These are phyloP conservation scores for Tortricodes alternella DNA, from an alignment of 2,888 invertebrate species.

Conservation along the genomic window DNA sequence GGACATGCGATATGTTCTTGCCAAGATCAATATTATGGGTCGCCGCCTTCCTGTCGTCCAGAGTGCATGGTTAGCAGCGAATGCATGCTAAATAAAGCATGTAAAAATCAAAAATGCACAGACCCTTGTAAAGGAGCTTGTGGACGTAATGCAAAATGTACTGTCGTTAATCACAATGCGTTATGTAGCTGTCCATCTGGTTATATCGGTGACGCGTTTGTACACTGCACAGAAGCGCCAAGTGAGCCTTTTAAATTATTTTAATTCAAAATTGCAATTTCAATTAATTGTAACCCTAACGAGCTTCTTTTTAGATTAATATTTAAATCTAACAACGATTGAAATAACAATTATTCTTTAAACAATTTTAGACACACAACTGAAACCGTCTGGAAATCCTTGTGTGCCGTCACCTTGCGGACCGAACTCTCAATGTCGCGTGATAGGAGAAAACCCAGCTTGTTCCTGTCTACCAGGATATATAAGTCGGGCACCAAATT, in stretches of 20 bases:
- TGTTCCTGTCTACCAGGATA: slow-evolving; percentile 91
- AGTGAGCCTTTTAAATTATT: slow-evolving; percentile 77
- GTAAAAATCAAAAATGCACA: slow-evolving; percentile 89
- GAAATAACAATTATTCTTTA: neutral
- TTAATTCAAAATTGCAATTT: neutral
- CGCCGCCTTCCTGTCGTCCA: slow-evolving; percentile 89
- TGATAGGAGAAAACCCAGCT: slow-evolving; percentile 88
- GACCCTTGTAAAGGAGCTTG: slow-evolving; percentile 94
- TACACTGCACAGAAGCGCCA: slow-evolving; percentile 86
- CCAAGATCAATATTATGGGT: slow-evolving; percentile 89
- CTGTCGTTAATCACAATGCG: slow-evolving; percentile 92
- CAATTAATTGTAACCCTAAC: neutral
- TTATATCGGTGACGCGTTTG: slow-evolving; percentile 91
- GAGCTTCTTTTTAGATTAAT: too few species aligned
- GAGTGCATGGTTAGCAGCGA: slow-evolving; percentile 93
- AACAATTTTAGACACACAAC: slow-evolving; percentile 71
- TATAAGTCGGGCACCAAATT: slow-evolving; percentile 92
- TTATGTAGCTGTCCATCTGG: slow-evolving; percentile 91
- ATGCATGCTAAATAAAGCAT: slow-evolving; percentile 90
- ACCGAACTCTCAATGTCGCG: slow-evolving; percentile 91
- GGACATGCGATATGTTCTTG: slow-evolving; percentile 92
- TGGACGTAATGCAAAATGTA: slow-evolving; percentile 90
- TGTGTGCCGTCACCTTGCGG: slow-evolving; percentile 94
- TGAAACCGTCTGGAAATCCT: slow-evolving; percentile 85
- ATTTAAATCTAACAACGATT: neutral